Percentiles rank a stretch among this genome's conserved stretches.
These are phyloP conservation scores for Mus spicilegus DNA, from an alignment of 2,113 vertebrate species.

Conservation along the genomic window DNA sequence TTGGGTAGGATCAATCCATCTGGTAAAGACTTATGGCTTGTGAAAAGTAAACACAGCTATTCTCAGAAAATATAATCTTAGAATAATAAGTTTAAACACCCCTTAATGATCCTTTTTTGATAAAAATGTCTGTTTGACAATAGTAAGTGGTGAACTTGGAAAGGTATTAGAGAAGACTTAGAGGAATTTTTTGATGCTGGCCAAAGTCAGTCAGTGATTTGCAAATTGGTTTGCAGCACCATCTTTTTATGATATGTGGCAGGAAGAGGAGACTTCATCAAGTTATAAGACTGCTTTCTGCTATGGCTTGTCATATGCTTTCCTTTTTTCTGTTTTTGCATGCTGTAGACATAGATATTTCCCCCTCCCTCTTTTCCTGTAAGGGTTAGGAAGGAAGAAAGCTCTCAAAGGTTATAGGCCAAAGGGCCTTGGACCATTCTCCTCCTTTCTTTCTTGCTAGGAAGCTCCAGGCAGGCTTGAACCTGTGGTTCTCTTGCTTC, in stretches of 20 bases:
- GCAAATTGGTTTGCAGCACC: background rate
- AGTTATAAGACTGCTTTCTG: background rate
- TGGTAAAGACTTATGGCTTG: background rate
- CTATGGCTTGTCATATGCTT: background rate
- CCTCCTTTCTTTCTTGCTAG: background rate
- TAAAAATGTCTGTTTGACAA: constrained; percentile 36
- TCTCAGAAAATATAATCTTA: background rate
- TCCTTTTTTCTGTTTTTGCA: background rate
- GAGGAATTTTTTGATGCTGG: constrained; percentile 9
- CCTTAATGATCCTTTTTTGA: background rate
- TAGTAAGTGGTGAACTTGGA: background rate
- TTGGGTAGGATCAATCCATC: background rate
- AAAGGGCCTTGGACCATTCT: background rate
- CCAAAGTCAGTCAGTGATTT: constrained; percentile 27
- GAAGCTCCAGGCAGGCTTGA: background rate
- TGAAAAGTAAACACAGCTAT: constrained; percentile 27
- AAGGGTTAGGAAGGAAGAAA: constrained; percentile 46
- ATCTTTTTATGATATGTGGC: background rate
- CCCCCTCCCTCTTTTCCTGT: background rate
- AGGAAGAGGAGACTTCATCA: background rate
- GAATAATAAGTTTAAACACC: background rate
- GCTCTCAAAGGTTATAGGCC: background rate
- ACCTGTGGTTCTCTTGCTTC: background rate
- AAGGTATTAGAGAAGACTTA: constrained; percentile 4
- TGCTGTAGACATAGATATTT: constrained; percentile 29